Percentiles rank a stretch among this genome's conserved stretches.
Conservation (phyloP, 2,113 vertebrate genomes). For the Ivindomyrus marchei region DNA sequence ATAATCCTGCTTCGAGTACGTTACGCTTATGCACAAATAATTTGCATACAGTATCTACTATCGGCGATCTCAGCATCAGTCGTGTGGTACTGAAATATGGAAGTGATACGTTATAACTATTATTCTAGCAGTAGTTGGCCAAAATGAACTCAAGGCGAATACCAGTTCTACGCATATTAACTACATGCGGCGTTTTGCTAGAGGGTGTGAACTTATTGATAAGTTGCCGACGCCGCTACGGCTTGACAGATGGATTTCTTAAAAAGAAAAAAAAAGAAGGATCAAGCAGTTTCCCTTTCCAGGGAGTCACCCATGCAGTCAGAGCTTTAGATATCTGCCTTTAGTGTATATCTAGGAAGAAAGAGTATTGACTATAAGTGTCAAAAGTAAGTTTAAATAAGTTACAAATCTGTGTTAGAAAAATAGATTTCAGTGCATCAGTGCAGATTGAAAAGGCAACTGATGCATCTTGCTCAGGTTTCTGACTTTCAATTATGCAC, state of each 20-base stretch:
- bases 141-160: neutral
- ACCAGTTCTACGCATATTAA: neutral
- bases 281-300: slow-evolving; percentile 48
- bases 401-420: neutral
- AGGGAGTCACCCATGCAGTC: slow-evolving; percentile 56
- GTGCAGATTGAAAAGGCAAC: neutral
- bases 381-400: neutral
- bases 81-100: neutral
- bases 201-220: neutral
- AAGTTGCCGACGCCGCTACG: neutral
- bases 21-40: neutral
- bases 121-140: neutral
- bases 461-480: neutral
- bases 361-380: neutral
- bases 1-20: neutral
- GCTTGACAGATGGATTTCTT: slow-evolving; percentile 69
- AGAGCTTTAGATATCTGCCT: slow-evolving; percentile 74
- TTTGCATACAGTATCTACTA: neutral
- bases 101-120: neutral
- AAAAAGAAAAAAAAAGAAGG: slow-evolving; percentile 43
- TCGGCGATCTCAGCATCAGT: neutral
- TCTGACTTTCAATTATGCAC: neutral
- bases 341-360: neutral
- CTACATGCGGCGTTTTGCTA: neutral
- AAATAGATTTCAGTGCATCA: neutral